Evolutionary conservation across 2,888 invertebrate genomes (phyloP), one percentile per base, ranked within the genome.

Genomic region (Empis livida): DNA sequence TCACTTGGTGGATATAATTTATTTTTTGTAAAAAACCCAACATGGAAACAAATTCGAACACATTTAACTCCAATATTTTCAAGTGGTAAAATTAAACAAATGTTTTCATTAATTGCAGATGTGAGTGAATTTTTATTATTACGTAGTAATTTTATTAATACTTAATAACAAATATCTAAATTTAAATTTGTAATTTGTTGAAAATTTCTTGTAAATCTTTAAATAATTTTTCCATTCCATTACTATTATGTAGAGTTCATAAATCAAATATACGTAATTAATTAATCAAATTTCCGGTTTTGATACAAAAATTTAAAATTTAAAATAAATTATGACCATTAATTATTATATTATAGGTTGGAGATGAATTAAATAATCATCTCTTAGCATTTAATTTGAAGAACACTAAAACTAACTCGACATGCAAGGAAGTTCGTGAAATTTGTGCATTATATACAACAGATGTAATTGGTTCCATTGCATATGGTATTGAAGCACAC

Each of bases 51-150:
- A 11, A 52, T 73, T 1, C 60, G 74, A 23, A 43, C 58, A 1
- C 71, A 70, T 49, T 46, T 74, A 5, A 64, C 73, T 0, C 73
- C 74, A 0, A 62, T 72, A 2, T 74, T 71, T 51, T 71, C 71
- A 1, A 64, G 62, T 44, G 68, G 64, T 5, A 68, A 68, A 45
- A 56, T 70, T 1, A 70, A 67, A 43, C 63, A 65, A 48, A 64
- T 67, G 65, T 68, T 67, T 58, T 56, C 59, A 2, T 53, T 68
- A 10, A 57, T 68, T 54, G 55, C 57, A 32, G 59, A 65, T 55
- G 64, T 67, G 49, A 45, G 51, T 27, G 5, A 20, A 20, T 20
- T 20, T 20, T 20, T 20, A n/a, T n/a, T n/a, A n/a, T n/a, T n/a
- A n/a, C n/a, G n/a, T n/a, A n/a, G n/a, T n/a, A n/a, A n/a, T n/a